These are phyloP conservation scores for Malurus splendens DNA, from an alignment of 2,797 vertebrate species.

Conservation along the genomic window DNA sequence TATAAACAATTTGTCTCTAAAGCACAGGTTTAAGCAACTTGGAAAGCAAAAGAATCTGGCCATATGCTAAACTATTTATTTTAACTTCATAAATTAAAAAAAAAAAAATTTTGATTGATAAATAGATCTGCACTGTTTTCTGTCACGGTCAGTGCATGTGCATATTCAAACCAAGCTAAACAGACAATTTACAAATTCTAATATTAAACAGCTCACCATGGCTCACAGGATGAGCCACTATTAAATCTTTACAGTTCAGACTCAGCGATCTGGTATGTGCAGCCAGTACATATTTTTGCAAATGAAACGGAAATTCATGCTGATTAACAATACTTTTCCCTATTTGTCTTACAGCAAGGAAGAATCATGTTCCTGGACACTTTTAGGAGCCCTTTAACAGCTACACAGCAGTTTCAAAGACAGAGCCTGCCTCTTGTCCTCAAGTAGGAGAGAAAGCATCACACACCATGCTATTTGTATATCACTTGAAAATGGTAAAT, in stretches of 20 bases:
- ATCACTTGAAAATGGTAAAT: not conserved
- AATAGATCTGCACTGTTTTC: not conserved
- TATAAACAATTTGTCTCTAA: not conserved
- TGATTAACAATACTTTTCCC: not conserved
- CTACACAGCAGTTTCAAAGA: not conserved
- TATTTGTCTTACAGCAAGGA: not conserved
- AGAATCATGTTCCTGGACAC: not conserved
- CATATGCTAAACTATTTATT: not conserved
- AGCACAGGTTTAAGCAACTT: not conserved
- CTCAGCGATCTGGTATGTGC: not conserved
- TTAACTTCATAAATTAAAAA: not conserved
- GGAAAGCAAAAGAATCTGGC: not conserved
- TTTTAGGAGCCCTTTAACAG: not conserved
- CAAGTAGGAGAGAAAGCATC: not conserved
- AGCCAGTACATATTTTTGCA: not conserved
- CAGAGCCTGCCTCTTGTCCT: not conserved
- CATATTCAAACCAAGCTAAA: not conserved
- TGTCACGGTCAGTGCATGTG: accelerated
- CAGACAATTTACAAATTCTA: not conserved
- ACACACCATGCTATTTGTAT: not conserved
- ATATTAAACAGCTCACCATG: not conserved
- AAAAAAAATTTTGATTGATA: not conserved
- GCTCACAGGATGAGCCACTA: not conserved
- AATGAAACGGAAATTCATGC: not conserved
- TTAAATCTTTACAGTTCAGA: not conserved